Evolutionary conservation across 2,888 invertebrate species (phyloP), one percentile per base, ranked within the genome.

Genomic region (Brenthis ino): DNA sequence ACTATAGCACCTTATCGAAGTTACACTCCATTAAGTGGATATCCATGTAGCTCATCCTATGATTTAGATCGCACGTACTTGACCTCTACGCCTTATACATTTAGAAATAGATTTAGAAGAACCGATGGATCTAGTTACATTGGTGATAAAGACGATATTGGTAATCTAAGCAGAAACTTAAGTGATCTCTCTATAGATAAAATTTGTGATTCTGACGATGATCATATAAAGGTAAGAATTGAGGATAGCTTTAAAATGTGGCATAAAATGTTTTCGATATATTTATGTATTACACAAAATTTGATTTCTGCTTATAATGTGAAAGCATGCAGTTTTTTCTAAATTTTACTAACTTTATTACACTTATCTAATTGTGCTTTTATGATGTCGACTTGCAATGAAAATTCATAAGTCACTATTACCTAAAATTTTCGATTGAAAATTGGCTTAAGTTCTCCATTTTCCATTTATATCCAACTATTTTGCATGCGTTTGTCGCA

Each of bases 31-130:
- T 70, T 89, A 66, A 92, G 91, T 74, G 90, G 91, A 66, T 93
- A 93, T 47, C 91, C 93, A n/a, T 85, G 88, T 79, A 92, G 92
- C 73, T 86, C 87, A 51, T 89, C 88, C 20, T 91, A 87, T 73
- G 90, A 91, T 68, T 74, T 91, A 86, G 92, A 93, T 67, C 88
- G 91, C 89, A 91, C 91, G 0, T 90, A 86, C 74, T 79, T 86
- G 77, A 88, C 91, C 6, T 90, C 91, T 56, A 87, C 91, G 54
- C 89, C 91, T 73, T 86, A 83, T 82, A 86, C 85, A 57, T 79
- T 84, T 87, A 89, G 85, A 83, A 82, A 84, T 86, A 91, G 86
- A 84, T 77, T 78, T 79, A 83, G 77, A 77, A 78, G 77, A 75
- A 71, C 71, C 24, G 78, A 82, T 66, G 78, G 77, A 50, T 72